These are phyloP conservation scores for Drosophila setosimentum DNA, from an alignment of 2,888 invertebrate species.

Conservation along the genomic window DNA sequence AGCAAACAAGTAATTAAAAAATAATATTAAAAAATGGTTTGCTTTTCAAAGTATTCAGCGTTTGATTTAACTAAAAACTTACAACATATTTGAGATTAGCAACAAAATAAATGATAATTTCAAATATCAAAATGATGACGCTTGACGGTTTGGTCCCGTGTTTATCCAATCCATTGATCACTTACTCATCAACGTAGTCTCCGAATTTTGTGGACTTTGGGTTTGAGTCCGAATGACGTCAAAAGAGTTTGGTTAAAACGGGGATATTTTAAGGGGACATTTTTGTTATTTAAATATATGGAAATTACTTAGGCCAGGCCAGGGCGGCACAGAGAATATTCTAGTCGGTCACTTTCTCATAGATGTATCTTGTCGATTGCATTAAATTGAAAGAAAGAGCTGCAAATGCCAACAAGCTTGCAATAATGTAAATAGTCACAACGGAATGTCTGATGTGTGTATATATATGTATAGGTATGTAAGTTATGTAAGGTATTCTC, in stretches of 20 bases:
- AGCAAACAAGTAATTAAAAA: not conserved
- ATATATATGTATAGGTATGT: not conserved
- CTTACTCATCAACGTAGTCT: conserved; percentile 28
- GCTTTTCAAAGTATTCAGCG: not conserved
- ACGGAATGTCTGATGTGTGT: not conserved
- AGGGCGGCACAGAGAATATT: not conserved
- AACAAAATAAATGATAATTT: not conserved
- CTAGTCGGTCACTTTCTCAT: not conserved
- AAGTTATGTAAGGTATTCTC: conserved; percentile 16
- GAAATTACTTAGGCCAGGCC: no score
- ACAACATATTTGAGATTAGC: not conserved
- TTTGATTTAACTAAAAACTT: not conserved
- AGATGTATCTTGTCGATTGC: not conserved
- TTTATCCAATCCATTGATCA: not conserved
- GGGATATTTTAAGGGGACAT: not conserved
- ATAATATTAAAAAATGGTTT: not conserved
- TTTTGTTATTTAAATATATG: not conserved
- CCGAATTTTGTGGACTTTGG: not conserved
- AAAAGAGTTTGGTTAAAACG: not conserved
- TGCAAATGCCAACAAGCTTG: not conserved
- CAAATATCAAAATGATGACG: not conserved
- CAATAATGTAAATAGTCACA: conserved; percentile 24
- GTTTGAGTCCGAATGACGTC: conserved; percentile 26
- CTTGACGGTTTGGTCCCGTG: not conserved
- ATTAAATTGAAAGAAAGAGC: not conserved